phyloP scores from a whole-genome alignment of 2,888 invertebrate genomes.

The Luperina nickerlii region DNA sequence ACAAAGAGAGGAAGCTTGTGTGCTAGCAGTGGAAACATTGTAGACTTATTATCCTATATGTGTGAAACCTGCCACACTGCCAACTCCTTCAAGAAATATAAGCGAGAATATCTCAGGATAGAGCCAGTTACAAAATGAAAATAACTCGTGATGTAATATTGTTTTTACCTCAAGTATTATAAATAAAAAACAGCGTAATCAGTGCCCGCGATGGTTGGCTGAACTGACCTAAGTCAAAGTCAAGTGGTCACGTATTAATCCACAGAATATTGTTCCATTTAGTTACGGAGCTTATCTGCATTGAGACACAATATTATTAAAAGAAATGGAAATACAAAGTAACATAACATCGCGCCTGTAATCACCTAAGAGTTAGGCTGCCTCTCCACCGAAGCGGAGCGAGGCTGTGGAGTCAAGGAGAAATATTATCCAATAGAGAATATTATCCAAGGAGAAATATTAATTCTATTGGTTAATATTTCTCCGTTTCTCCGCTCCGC shows the following conservation, averaged over 20 bases:
- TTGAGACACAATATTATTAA: constrained; percentile 27
- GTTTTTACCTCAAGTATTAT: not conserved
- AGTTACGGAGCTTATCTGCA: constrained; percentile 27
- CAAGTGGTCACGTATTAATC: constrained; percentile 40
- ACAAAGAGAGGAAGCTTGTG: too few relatives aligned
- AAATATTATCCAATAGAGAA: too few relatives aligned
- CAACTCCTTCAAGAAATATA: not conserved
- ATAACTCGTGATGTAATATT: constrained; percentile 31
- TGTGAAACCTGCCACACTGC: not conserved
- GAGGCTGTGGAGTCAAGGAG: too few relatives aligned
- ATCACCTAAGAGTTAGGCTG: not conserved
- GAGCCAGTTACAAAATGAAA: constrained; percentile 14
- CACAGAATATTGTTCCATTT: constrained; percentile 7
- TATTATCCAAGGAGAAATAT: too few relatives aligned
- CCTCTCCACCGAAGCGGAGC: too few relatives aligned
- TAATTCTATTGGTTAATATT: too few relatives aligned
- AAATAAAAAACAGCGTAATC: constrained; percentile 47
- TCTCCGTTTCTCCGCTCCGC: too few relatives aligned
- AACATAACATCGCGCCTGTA: not conserved
- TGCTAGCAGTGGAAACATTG: not conserved
- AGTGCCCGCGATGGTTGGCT: constrained; percentile 18
- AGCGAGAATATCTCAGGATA: not conserved
- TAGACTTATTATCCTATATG: not conserved
- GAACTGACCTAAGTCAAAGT: constrained; percentile 58
- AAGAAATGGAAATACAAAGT: not conserved